Evolutionary conservation across 2,888 invertebrate species (phyloP).

Genomic region (Chrysina gloriosa): DNA sequence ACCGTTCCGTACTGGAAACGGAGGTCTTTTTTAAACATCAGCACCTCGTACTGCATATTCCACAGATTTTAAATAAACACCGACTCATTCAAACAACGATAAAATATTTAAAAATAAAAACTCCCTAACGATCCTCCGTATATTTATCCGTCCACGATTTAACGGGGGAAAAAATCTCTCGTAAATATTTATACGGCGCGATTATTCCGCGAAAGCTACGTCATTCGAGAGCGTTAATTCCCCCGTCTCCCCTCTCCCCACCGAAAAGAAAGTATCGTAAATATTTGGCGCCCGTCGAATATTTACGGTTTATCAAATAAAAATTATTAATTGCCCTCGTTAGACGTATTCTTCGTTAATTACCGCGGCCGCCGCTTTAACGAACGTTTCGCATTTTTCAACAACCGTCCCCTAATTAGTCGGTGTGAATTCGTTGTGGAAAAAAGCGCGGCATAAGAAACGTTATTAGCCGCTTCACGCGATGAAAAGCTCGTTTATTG

Average conservation of each 20-base stretch:
- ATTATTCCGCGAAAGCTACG: background rate
- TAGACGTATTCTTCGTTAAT: conserved; percentile 25
- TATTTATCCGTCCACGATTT: background rate
- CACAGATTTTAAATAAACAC: no score
- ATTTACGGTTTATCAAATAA: conserved; percentile 18
- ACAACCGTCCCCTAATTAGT: conserved; percentile 5
- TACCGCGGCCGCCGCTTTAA: conserved; percentile 4
- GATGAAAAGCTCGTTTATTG: background rate
- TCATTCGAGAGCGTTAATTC: background rate
- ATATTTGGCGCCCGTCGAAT: background rate
- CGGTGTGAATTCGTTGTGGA: background rate
- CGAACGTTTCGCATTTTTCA: conserved; percentile 17
- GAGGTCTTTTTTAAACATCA: no score
- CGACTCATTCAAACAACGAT: no score
- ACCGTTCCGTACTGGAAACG: no score
- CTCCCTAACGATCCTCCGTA: background rate
- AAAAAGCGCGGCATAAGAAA: background rate
- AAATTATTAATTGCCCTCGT: conserved; percentile 26
- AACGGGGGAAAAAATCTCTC: background rate
- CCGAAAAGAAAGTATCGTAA: background rate
- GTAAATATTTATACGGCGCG: background rate
- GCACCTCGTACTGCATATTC: no score
- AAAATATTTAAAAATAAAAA: background rate
- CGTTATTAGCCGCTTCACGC: background rate
- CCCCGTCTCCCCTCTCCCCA: background rate